phyloP scores from a whole-genome alignment of 2,113 vertebrate species.

The Montifringilla adamsi region DNA sequence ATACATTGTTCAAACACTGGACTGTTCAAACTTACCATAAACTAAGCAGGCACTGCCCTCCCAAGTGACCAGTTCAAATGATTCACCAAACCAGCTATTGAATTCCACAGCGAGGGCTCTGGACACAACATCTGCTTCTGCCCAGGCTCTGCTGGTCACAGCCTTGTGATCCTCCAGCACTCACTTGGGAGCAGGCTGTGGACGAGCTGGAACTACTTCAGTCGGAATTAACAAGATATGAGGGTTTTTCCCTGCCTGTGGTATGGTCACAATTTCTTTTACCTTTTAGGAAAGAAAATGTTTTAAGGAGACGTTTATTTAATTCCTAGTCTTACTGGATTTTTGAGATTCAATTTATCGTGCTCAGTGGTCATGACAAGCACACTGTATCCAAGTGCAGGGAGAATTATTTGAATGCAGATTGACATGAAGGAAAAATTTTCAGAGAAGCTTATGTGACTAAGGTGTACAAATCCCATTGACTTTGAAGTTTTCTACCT shows the following conservation, averaged over 20 bases:
- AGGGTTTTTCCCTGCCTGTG: not conserved
- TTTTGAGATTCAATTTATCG: not conserved
- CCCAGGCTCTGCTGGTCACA: conserved; percentile 33
- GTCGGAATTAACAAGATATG: not conserved
- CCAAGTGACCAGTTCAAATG: conserved; percentile 43
- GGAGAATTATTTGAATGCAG: conserved; percentile 12
- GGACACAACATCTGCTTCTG: conserved; percentile 51
- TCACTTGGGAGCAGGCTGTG: conserved; percentile 31
- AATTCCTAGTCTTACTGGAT: not conserved
- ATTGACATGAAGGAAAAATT: not conserved
- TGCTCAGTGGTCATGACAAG: conserved; percentile 19
- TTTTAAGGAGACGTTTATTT: not conserved
- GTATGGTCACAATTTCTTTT: not conserved
- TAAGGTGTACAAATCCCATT: conserved; percentile 24
- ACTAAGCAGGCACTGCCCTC: not conserved
- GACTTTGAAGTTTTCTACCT: conserved; percentile 27
- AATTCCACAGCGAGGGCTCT: not conserved
- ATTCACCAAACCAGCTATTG: conserved; percentile 47
- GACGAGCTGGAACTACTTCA: conserved; percentile 57
- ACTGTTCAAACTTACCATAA: not conserved
- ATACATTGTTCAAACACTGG: not conserved
- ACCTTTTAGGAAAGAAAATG: conserved; percentile 29
- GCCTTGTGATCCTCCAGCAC: conserved; percentile 39
- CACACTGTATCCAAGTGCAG: not conserved
- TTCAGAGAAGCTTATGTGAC: conserved; percentile 9